Conservation (phyloP, 2,888 invertebrate genomes). For the Anorthoa munda region DNA sequence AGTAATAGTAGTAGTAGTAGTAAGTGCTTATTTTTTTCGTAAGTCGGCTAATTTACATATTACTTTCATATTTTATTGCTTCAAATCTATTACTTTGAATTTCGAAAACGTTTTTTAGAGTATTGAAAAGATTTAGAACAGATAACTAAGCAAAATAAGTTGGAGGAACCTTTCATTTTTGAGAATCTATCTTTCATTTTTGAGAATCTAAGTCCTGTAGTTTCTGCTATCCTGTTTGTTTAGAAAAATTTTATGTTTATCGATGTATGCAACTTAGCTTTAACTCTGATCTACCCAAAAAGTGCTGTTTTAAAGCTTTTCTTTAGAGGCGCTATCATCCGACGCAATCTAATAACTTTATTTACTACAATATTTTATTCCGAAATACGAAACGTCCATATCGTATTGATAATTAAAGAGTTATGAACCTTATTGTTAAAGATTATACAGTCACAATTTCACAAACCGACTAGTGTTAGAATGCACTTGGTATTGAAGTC, state of each 20-base stretch:
- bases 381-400: conserved; percentile 8
- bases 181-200: not conserved
- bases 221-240: not conserved
- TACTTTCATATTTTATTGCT: conserved; percentile 18
- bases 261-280: not conserved
- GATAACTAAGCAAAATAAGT: not conserved
- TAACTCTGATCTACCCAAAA: conserved; percentile 11
- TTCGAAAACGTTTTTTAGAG: not conserved
- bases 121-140: not conserved
- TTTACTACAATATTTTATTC: conserved; percentile 13
- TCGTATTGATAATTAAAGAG: conserved; percentile 9
- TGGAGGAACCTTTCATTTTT: too few species aligned
- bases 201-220: conserved; percentile 1
- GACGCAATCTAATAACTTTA: not conserved
- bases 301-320: conserved; percentile 28
- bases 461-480: not conserved
- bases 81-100: not conserved
- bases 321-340: conserved; percentile 12
- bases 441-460: conserved; percentile 1
- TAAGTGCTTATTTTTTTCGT: not conserved
- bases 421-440: not conserved
- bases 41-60: conserved; percentile 8
- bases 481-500: not conserved
- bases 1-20: too few species aligned
- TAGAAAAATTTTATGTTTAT: not conserved